Evolutionary conservation across 2,113 vertebrate species (phyloP).

Genomic region (Abramis brama): DNA sequence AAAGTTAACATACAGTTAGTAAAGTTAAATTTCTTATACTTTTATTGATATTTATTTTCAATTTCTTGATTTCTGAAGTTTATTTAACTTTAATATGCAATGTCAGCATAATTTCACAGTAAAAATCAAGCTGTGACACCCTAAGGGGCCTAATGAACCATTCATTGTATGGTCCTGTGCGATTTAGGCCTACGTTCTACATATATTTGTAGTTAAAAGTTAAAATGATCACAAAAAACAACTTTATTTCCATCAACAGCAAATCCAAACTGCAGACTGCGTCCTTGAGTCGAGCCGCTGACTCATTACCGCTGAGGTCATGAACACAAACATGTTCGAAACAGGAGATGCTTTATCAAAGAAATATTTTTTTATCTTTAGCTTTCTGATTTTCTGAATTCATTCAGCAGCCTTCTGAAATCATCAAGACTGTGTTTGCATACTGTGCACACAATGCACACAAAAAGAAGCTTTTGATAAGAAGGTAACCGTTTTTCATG

Average conservation of each 20-base stretch:
- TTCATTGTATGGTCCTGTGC: neutral
- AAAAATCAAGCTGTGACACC: neutral
- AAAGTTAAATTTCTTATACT: neutral
- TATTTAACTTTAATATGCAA: neutral
- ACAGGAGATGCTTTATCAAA: neutral
- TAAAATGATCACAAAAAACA: neutral
- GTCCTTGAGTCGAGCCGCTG: neutral
- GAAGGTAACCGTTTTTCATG: neutral
- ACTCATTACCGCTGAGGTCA: neutral
- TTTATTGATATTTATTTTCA: neutral
- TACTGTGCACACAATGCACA: neutral
- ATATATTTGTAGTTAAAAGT: neutral
- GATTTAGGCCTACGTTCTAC: neutral
- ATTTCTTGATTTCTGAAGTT: neutral
- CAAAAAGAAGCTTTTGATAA: conserved; percentile 24
- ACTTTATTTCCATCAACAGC: neutral
- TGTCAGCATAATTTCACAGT: no score
- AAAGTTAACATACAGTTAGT: conserved; percentile 21
- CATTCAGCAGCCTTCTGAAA: neutral
- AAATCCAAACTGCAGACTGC: neutral
- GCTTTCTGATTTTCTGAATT: neutral
- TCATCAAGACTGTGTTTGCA: neutral
- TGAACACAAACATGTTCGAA: neutral
- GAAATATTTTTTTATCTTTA: neutral
- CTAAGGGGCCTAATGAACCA: neutral